Evolutionary conservation across 2,888 invertebrate species (phyloP).

Genomic region (Bembecia ichneumoniformis): DNA sequence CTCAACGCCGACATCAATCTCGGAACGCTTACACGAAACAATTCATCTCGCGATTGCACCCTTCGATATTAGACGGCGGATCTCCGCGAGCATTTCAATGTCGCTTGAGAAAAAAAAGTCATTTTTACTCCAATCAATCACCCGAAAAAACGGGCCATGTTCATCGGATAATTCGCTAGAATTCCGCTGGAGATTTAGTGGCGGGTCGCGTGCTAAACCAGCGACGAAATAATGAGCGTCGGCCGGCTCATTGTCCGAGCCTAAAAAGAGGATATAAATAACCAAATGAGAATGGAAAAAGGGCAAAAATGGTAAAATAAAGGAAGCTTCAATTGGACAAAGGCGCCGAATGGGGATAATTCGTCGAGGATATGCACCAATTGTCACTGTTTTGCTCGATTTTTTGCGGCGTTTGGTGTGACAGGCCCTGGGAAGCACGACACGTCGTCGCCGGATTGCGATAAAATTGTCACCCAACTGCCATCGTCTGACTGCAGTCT

Average conservation of each 20-base stretch:
- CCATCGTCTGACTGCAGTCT: not conserved
- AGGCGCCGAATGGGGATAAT: conserved; percentile 69
- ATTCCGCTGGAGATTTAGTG: conserved; percentile 68
- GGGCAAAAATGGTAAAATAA: conserved; percentile 68
- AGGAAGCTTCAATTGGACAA: conserved; percentile 67
- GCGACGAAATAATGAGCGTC: conserved; percentile 61
- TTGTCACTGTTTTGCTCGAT: conserved; percentile 64
- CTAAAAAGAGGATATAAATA: conserved; percentile 68
- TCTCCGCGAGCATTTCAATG: conserved; percentile 7
- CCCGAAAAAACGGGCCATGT: conserved; percentile 55
- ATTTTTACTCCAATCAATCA: conserved; percentile 70
- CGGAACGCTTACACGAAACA: not conserved
- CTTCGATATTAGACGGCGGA: not conserved
- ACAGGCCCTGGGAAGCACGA: conserved; percentile 38
- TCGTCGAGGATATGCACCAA: conserved; percentile 70
- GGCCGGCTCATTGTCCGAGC: conserved; percentile 37
- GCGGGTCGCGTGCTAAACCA: conserved; percentile 56
- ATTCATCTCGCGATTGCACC: not conserved
- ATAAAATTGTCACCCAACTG: conserved; percentile 47
- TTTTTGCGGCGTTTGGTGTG: conserved; percentile 41
- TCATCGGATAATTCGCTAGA: conserved; percentile 67
- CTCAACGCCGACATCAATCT: conserved; percentile 8
- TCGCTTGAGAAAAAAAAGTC: conserved; percentile 51
- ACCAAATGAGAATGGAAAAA: conserved; percentile 72
- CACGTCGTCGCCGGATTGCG: conserved; percentile 25